phyloP scores from a whole-genome alignment of 2,888 invertebrate species.

The Meloe dianella region DNA sequence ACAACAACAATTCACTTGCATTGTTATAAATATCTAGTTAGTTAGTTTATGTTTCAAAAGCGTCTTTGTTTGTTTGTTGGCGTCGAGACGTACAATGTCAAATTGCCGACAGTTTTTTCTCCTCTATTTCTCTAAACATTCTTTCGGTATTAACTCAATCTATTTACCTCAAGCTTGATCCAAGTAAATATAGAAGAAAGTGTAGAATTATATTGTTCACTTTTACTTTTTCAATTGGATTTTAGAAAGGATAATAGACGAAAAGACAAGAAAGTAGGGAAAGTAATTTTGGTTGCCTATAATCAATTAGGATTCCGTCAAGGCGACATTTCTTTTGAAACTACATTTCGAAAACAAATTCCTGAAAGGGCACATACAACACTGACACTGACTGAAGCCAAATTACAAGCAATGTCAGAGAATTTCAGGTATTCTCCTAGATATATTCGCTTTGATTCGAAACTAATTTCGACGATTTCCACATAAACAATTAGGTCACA shows the following conservation, averaged over 20 bases:
- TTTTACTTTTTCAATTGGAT: background rate
- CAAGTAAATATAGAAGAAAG: background rate
- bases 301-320: background rate
- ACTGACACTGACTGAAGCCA: background rate
- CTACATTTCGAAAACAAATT: background rate
- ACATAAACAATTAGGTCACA: background rate
- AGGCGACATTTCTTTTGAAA: background rate
- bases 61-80: slow-evolving; percentile 8
- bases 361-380: background rate
- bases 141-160: background rate
- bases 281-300: slow-evolving; percentile 1
- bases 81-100: slow-evolving; percentile 7
- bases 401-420: background rate
- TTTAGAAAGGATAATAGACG: background rate
- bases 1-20: background rate
- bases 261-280: background rate
- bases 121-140: background rate
- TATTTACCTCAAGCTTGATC: background rate
- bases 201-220: background rate
- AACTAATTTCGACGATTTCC: background rate
- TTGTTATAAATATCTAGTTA: slow-evolving; percentile 3
- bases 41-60: background rate
- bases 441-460: background rate
- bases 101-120: background rate
- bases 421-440: background rate